These are phyloP conservation scores for Hirudinaria manillensis DNA, from an alignment of 2,888 invertebrate species.

Conservation along the genomic window DNA sequence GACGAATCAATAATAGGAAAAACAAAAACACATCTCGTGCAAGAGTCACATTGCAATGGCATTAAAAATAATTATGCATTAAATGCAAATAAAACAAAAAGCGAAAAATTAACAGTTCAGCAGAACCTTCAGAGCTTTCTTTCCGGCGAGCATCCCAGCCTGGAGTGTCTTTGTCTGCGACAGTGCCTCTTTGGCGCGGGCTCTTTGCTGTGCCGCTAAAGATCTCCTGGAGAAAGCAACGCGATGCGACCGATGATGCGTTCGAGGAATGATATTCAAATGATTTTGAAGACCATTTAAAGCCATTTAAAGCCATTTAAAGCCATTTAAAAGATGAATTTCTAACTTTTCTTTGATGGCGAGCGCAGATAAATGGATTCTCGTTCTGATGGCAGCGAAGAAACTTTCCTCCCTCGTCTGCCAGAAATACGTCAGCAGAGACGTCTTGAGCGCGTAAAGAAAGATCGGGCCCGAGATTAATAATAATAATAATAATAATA, in stretches of 20 bases:
- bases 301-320: too few species aligned
- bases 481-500: neutral
- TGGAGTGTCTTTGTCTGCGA: slow-evolving; percentile 42
- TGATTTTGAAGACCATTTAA: too few species aligned
- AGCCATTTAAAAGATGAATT: neutral
- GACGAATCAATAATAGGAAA: neutral
- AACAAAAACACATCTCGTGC: neutral
- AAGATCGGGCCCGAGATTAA: neutral
- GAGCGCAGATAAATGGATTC: slow-evolving; percentile 52
- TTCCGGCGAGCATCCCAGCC: slow-evolving; percentile 40
- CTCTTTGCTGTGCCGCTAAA: slow-evolving; percentile 50
- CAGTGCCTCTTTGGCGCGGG: slow-evolving; percentile 48
- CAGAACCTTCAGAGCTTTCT: slow-evolving; percentile 41
- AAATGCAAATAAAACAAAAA: neutral
- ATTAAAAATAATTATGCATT: too few species aligned
- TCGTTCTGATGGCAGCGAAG: slow-evolving; percentile 52
- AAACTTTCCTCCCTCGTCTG: slow-evolving; percentile 53
- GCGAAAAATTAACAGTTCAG: neutral
- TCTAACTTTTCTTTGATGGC: slow-evolving; percentile 53
- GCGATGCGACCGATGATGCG: neutral
- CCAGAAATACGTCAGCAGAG: slow-evolving; percentile 47
- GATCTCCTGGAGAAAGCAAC: slow-evolving; percentile 45
- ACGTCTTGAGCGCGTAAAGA: slow-evolving; percentile 20
- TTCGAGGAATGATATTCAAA: neutral
- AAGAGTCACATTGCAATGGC: too few species aligned